Base-by-base conservation (phyloP, 1,140 invertebrate genomes). In the Achatina immaculata region DNA sequence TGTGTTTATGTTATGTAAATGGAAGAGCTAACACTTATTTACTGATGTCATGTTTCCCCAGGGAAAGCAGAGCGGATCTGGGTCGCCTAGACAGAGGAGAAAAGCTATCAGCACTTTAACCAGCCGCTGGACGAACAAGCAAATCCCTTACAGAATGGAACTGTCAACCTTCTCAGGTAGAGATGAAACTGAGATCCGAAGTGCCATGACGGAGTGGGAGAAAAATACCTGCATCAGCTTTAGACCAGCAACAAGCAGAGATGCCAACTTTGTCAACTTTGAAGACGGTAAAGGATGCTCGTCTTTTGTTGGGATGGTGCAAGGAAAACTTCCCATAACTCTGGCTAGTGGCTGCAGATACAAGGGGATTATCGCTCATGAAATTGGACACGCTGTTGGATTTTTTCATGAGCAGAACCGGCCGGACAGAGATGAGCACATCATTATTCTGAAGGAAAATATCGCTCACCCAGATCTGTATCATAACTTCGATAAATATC, bases 401-500 rank as follows among this genome's bases (percentile, higher is more conserved):
- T 94, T 94, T 86, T 93, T 86, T 28, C 91, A 92, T 77, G 91
- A 92, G 78, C 92, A 92, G 58, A 87, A 85, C 1, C 78, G 92
- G 31, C 87, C 90, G 0, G 92, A 92, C 80, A 76, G 92, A 31
- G 91, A 92, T 82, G 78, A 87, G 2, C 88, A 88, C 79, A 86
- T 92, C 4, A 77, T 65, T 6, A 89, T 92, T 31, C 62, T 85
- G 31, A 69, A 79, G 34, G 65, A 85, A 34, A 92, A 92, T 66
- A 83, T 88, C 28, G 0, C 19, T 85, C 68, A 62, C 0, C 24
- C 80, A 11, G 55, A 73, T 28, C 36, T 84, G 1, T n/a, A 98
- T 86, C 99, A 98, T 90, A 99, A 99, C 90, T 99, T 99, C 91
- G 97, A 99, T 87, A 99, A 97, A 90, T 91, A 98, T 43, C 96